Evolutionary conservation across 2,113 vertebrate species (phyloP).

Genomic region (Chionis minor): DNA sequence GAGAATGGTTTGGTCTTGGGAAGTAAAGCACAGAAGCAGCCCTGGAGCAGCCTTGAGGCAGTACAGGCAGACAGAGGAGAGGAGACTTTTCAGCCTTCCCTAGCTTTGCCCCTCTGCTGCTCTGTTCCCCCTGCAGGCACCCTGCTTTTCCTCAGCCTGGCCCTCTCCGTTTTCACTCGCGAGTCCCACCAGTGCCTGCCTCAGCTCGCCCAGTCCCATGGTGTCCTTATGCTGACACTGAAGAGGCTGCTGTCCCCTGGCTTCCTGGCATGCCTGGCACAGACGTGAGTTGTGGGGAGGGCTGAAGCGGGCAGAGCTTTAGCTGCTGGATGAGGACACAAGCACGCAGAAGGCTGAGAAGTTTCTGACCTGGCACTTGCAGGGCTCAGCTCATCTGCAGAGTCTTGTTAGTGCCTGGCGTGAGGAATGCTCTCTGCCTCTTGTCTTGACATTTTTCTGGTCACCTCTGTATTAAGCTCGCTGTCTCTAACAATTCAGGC

Average conservation of each 20-base stretch:
- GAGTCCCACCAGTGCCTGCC: constrained; percentile 70
- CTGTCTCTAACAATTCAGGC: constrained; percentile 31
- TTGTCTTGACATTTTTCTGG: neutral
- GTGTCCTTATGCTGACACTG: constrained; percentile 66
- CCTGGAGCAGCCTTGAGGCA: neutral
- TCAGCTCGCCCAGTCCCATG: constrained; percentile 61
- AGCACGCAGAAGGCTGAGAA: neutral
- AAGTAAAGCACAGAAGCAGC: neutral
- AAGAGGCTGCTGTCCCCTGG: constrained; percentile 67
- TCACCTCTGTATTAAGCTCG: neutral
- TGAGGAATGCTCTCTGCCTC: neutral
- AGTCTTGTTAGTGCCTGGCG: neutral
- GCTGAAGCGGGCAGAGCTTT: neutral
- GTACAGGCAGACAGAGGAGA: neutral
- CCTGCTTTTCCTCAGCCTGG: constrained; percentile 71
- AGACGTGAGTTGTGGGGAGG: constrained; percentile 70
- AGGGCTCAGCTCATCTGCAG: neutral
- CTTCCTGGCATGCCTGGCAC: constrained; percentile 69
- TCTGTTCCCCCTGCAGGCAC: constrained; percentile 58
- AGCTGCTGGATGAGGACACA: rapidly evolving
- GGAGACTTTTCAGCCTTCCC: neutral
- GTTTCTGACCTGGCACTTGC: neutral
- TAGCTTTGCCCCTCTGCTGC: neutral
- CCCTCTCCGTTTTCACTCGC: constrained; percentile 58
- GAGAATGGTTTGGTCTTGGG: neutral